Evolutionary conservation across 2,888 invertebrate genomes (phyloP), one percentile per base, ranked within the genome.

Genomic region (Coenonympha glycerion): DNA sequence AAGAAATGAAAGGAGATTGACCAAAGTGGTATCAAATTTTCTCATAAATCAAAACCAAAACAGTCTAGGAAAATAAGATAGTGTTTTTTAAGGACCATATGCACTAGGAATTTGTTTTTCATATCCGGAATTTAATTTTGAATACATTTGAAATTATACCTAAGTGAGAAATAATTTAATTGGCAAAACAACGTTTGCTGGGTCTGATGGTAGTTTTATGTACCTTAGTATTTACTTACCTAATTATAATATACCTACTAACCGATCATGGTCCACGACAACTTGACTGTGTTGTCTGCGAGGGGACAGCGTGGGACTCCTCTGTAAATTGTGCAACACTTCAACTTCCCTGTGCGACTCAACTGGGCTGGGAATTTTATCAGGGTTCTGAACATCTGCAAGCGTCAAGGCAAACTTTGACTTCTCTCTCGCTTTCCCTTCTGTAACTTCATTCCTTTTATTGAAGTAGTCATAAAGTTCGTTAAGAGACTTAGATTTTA

Each of bases 251-350:
- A n/a, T n/a, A n/a, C n/a, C n/a, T n/a, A 72, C 69, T 80, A 66
- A 81, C 89, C 88, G 72, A 65, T 89, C 71, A 60, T 78, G 70
- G 69, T 88, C 76, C 61, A 88, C 58, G 60, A 83, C 65, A 47
- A 87, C 62, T 18, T 73, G 66, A 3, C 82, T 79, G 50, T 77
- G 74, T n/a, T 87, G 78, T 31, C 83, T 70, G n/a, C 87, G 77
- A 0, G 90, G 90, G 1, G 90, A 90, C 3, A 81, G 69, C 0
- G 67, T 76, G 0, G 91, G 91, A 73, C 92, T 92, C 45, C 92
- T 76, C 56, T 91, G 91, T 40, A 92, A 73, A 64, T 92, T 92
- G 63, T 92, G 92, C 24, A 92, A 74, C 6, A 92, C 89, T 67
- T 92, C 91, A 21, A 92, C 90, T 70, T 90, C 89, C 57, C 90